phyloP scores from a whole-genome alignment of 2,113 vertebrate species.

The Salvelinus namaycush region DNA sequence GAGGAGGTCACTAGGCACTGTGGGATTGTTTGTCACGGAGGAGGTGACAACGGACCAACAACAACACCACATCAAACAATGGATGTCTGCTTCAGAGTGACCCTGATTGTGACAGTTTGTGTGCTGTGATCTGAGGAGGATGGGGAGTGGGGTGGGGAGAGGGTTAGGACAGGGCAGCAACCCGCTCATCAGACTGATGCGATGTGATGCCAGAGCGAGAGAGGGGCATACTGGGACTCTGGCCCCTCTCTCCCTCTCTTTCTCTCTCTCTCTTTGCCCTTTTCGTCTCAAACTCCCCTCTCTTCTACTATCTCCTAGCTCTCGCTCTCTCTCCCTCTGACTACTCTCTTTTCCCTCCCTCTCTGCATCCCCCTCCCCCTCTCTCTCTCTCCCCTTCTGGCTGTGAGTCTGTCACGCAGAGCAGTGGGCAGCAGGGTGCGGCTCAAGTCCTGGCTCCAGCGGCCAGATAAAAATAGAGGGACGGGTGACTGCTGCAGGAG shows the following conservation, averaged over 20 bases:
- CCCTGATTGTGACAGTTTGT: constrained; percentile 45
- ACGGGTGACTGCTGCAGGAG: constrained; percentile 48
- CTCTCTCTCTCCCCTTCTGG: constrained; percentile 22
- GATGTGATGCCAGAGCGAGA: constrained; percentile 41
- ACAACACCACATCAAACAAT: constrained; percentile 46
- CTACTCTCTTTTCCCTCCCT: neutral
- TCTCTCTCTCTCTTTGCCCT: neutral
- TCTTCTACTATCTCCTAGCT: neutral
- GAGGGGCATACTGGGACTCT: constrained; percentile 13
- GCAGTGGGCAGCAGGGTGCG: constrained; percentile 35
- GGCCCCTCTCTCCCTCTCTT: constrained; percentile 29
- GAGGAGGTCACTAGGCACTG: neutral
- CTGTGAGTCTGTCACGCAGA: constrained; percentile 52
- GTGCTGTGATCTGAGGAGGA: constrained; percentile 27
- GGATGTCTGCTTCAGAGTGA: constrained; percentile 50
- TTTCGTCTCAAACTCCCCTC: neutral
- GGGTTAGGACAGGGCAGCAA: constrained; percentile 14
- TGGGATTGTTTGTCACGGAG: neutral
- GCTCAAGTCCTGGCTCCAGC: constrained; percentile 41
- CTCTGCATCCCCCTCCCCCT: neutral
- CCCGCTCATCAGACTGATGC: constrained; percentile 33
- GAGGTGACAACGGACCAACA: constrained; percentile 38
- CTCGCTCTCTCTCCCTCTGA: neutral
- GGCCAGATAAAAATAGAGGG: constrained; percentile 55
- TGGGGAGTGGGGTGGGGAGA: neutral